Evolutionary conservation across 2,797 vertebrate genomes (phyloP).

Genomic region (Lerista edwardsae): DNA sequence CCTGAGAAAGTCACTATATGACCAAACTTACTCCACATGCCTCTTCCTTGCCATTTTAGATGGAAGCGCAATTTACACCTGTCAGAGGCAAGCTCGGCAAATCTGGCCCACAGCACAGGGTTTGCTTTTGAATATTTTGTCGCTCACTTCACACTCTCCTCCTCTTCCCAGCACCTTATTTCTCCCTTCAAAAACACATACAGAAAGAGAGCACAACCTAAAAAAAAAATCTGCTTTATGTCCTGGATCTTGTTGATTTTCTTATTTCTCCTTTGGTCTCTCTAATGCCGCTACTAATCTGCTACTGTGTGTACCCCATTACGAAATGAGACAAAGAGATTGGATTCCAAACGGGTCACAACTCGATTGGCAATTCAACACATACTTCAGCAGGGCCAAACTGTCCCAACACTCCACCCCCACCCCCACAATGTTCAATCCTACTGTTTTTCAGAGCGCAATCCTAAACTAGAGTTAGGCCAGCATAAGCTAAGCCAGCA

Average conservation of each 20-base stretch:
- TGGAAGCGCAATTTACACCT: constrained; percentile 16
- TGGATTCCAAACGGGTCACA: no score
- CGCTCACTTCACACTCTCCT: not conserved
- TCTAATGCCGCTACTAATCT: constrained; percentile 2
- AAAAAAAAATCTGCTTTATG: accelerated
- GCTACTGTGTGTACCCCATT: not conserved
- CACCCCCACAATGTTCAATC: no score
- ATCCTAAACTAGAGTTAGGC: no score
- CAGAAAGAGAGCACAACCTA: not conserved
- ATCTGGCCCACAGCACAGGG: not conserved
- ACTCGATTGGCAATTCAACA: no score
- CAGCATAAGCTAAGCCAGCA: no score
- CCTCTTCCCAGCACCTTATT: not conserved
- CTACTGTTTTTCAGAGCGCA: no score
- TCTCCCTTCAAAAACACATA: not conserved
- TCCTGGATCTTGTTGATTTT: constrained; percentile 30
- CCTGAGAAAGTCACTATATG: not conserved
- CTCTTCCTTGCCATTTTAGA: not conserved
- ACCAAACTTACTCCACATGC: not conserved
- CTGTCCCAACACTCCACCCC: no score
- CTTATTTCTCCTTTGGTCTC: constrained; percentile 2
- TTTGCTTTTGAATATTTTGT: constrained; percentile 26
- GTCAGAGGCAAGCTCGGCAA: not conserved
- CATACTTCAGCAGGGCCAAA: no score
- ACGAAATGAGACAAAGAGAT: no score